phyloP scores from a whole-genome alignment of 2,888 invertebrate genomes.

The Aleiodes leptofemur region DNA sequence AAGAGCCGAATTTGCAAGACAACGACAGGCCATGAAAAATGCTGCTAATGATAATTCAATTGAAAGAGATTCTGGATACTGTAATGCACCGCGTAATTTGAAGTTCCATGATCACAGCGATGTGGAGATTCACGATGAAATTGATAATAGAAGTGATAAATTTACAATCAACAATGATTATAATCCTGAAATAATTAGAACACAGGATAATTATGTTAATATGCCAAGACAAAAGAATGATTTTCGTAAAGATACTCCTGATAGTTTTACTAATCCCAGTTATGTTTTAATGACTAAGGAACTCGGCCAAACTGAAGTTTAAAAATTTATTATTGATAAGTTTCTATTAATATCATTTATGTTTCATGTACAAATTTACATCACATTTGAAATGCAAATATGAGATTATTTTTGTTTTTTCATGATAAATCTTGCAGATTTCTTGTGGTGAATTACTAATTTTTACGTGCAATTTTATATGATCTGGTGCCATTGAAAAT shows the following conservation, averaged over 20 bases:
- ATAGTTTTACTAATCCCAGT: slow-evolving; percentile 73
- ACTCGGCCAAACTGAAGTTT: slow-evolving; percentile 23
- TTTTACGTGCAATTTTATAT: slow-evolving; percentile 6
- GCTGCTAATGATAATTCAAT: slow-evolving; percentile 39
- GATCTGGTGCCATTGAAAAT: not conserved
- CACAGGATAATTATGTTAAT: slow-evolving; percentile 77
- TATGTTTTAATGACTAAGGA: slow-evolving; percentile 68
- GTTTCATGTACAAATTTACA: no score
- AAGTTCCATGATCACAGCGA: slow-evolving; percentile 60
- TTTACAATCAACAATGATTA: slow-evolving; percentile 56
- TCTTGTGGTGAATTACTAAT: not conserved
- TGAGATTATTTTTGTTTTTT: no score
- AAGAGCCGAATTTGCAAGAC: slow-evolving; percentile 68
- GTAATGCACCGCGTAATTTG: slow-evolving; percentile 65
- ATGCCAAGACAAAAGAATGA: slow-evolving; percentile 77
- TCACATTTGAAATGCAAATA: no score
- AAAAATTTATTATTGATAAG: not conserved
- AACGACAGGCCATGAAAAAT: slow-evolving; percentile 60
- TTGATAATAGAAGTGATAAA: slow-evolving; percentile 33
- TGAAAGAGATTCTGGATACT: slow-evolving; percentile 64
- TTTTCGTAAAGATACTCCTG: slow-evolving; percentile 63
- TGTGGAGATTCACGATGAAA: slow-evolving; percentile 19
- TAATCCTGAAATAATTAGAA: slow-evolving; percentile 65
- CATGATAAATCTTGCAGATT: no score
- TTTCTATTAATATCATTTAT: no score